These are phyloP conservation scores for Scelioninae gen. 2 DNA, from an alignment of 2,888 invertebrate genomes.

Conservation along the genomic window DNA sequence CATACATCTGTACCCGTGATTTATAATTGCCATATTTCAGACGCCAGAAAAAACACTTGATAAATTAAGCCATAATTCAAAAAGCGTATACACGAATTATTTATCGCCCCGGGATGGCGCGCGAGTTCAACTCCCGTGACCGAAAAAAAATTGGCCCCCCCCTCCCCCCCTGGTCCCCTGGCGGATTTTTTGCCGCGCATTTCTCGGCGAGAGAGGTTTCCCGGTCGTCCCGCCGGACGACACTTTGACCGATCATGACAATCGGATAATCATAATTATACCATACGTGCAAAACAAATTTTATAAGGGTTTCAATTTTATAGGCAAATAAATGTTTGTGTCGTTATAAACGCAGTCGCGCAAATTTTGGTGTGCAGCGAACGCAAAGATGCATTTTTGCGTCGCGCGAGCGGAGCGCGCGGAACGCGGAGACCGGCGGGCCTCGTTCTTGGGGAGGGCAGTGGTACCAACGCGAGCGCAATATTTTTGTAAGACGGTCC, in stretches of 20 bases:
- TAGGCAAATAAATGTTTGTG: conserved; percentile 55
- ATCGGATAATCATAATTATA: conserved; percentile 53
- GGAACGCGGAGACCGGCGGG: conserved; percentile 18
- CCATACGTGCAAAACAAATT: conserved; percentile 34
- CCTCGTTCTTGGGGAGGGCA: no score
- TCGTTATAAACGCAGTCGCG: conserved; percentile 55
- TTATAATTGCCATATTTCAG: conserved; percentile 58
- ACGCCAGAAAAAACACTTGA: conserved; percentile 57
- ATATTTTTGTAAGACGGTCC: conserved; percentile 41
- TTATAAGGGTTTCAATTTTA: conserved; percentile 57
- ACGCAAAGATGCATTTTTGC: conserved; percentile 47
- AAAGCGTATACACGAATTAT: conserved; percentile 57
- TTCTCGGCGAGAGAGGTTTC: no score
- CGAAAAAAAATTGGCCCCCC: no score
- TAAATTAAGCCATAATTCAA: conserved; percentile 57
- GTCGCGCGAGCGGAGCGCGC: conserved; percentile 35
- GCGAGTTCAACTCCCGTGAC: conserved; percentile 27
- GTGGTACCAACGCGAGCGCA: conserved; percentile 1
- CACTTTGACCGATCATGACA: conserved; percentile 50
- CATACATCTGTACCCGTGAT: conserved; percentile 51
- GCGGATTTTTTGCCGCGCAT: no score
- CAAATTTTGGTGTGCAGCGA: conserved; percentile 56
- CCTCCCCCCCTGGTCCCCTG: no score
- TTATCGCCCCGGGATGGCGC: conserved; percentile 39
- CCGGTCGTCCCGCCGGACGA: no score